Conservation (phyloP, 2,113 vertebrate genomes). For the Tautogolabrus adspersus region DNA sequence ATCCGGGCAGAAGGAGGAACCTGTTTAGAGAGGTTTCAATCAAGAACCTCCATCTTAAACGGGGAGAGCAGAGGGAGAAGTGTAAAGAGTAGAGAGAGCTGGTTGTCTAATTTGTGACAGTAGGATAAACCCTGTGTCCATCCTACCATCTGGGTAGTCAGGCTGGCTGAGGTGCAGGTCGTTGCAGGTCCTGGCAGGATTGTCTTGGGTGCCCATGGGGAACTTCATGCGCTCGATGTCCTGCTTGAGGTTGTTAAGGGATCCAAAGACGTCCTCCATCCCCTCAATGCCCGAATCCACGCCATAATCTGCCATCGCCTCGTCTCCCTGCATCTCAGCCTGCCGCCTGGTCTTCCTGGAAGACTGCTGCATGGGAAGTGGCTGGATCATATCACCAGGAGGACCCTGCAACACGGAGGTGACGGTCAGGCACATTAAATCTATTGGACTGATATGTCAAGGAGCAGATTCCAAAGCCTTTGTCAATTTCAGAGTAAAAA, state of each 20-base stretch:
- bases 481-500: background rate
- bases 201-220: constrained; percentile 94
- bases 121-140: background rate
- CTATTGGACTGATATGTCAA: background rate
- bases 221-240: constrained; percentile 98
- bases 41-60: too few relatives aligned
- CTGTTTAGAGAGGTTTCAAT: background rate
- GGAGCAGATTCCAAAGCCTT: background rate
- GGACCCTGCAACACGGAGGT: constrained; percentile 86
- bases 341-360: constrained; percentile 90
- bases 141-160: constrained; percentile 93
- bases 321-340: constrained; percentile 88
- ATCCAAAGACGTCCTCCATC: constrained; percentile 96
- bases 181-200: constrained; percentile 96
- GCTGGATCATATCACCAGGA: constrained; percentile 95
- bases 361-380: constrained; percentile 91
- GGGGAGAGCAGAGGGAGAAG: too few relatives aligned
- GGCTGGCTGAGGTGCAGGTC: constrained; percentile 96
- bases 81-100: background rate
- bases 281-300: constrained; percentile 81
- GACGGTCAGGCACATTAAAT: background rate
- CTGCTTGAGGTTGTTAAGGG: constrained; percentile 93
- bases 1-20: background rate
- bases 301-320: constrained; percentile 87
- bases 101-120: background rate